phyloP scores from a whole-genome alignment of 2,113 vertebrate genomes.

The Pungitius pungitius region DNA sequence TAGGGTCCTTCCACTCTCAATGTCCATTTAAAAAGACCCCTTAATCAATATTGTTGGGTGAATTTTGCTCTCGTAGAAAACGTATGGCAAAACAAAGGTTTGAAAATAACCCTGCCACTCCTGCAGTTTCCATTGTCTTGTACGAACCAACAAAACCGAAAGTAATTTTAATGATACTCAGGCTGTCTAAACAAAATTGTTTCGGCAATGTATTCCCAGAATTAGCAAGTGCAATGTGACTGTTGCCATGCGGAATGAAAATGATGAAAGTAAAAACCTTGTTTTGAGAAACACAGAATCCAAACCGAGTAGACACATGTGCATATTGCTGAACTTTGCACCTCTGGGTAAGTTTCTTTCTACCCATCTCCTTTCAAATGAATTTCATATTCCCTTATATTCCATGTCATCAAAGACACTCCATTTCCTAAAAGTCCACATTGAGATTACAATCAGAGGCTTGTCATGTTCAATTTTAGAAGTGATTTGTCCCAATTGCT shows the following conservation, averaged over 20 bases:
- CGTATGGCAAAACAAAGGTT: background rate
- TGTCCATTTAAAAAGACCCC: background rate
- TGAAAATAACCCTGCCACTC: background rate
- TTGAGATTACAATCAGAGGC: constrained; percentile 80
- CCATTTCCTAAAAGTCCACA: constrained; percentile 64
- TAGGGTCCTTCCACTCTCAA: background rate
- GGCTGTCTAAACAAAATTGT: background rate
- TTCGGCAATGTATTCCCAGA: background rate
- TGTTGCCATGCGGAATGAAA: background rate
- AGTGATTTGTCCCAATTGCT: constrained; percentile 78
- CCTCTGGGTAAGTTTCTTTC: constrained; percentile 14
- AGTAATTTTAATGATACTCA: background rate
- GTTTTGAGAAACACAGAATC: background rate
- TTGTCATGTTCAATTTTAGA: constrained; percentile 78
- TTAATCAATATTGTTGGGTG: background rate
- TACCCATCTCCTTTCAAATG: constrained; percentile 32
- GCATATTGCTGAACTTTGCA: constrained; percentile 14
- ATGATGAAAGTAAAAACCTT: background rate
- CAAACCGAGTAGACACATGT: background rate
- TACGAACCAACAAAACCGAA: background rate
- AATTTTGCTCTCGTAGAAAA: background rate
- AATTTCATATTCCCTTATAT: constrained; percentile 67
- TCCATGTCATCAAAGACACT: constrained; percentile 59
- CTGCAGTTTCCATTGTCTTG: background rate
- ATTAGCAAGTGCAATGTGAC: background rate